Evolutionary conservation across 2,888 invertebrate genomes (phyloP), one percentile per base, ranked within the genome.

Genomic region (Corbicula japonica): DNA sequence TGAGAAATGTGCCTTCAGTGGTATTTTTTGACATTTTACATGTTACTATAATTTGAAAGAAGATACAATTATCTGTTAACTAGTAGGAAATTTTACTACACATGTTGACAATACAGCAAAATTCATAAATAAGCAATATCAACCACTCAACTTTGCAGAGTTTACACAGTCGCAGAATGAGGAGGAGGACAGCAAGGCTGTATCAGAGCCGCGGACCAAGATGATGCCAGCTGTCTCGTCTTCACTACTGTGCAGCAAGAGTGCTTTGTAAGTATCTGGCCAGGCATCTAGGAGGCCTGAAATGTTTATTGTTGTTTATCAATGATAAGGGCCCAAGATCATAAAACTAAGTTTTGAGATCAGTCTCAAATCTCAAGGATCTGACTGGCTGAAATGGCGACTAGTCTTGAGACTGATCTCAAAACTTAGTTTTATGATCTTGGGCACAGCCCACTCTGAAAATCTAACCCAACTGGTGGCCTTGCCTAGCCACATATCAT

Each of bases 251-350:
- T 48, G 38, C n/a, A 32, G 46, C 28, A 63, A 63, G 48, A 46
- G 48, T 30, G 48, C 70, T 2, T 23, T 71, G 70, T 71, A 52
- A 61, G 70, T 61, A 2, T 54, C n/a, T n/a, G n/a, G n/a, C n/a
- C n/a, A n/a, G n/a, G n/a, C n/a, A n/a, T n/a, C n/a, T n/a, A n/a
- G n/a, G n/a, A n/a, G n/a, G n/a, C n/a, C n/a, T n/a, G n/a, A n/a
- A n/a, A n/a, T n/a, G n/a, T 52, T 6, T 26, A 48, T n/a, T 15
- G 15, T 48, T 8, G n/a, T 48, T 48, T 48, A 48, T 48, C n/a
- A n/a, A n/a, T n/a, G n/a, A n/a, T 48, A 21, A 48, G 21, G 21
- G 21, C 8, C 21, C 8, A 48, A 48, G 21, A 48, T n/a, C 6
- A 41, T 18, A 41, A 10, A 41, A 18, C 18, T 12, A 41, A 10